A percentile compares a stretch with the other conserved stretches of the same genome.
Evolutionary conservation across 2,113 vertebrate genomes (phyloP).

Genomic region (Oxyura jamaicensis): DNA sequence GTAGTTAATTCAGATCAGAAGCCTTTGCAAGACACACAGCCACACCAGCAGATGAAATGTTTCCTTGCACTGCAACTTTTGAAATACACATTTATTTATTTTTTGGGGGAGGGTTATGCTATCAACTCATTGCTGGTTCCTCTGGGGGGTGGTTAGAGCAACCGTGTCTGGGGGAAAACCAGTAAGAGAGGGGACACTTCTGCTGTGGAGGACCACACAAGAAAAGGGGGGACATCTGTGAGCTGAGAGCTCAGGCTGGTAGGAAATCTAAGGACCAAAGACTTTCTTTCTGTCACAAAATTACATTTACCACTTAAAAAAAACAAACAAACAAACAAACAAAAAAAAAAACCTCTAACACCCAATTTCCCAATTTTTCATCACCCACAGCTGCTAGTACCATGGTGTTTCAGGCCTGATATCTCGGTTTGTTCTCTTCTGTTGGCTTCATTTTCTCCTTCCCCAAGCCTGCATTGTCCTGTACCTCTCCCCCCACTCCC

Average conservation of each 20-base stretch:
- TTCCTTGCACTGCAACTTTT: background rate
- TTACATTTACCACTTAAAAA: background rate
- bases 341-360: background rate
- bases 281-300: background rate
- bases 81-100: background rate
- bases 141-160: background rate
- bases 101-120: background rate
- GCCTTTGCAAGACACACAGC: background rate
- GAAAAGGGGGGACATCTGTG: accelerated
- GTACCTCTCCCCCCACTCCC: background rate
- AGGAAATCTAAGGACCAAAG: background rate
- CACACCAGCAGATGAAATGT: background rate
- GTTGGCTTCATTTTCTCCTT: background rate
- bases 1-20: background rate
- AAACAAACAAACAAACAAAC: no score
- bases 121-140: background rate
- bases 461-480: background rate
- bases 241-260: background rate
- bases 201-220: background rate
- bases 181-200: background rate
- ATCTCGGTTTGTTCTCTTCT: background rate
- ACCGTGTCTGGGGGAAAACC: background rate
- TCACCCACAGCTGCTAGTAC: background rate
- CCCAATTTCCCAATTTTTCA: background rate
- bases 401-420: background rate